phyloP scores from a whole-genome alignment of 2,888 invertebrate species.

The Amphipyra tragopoginis region DNA sequence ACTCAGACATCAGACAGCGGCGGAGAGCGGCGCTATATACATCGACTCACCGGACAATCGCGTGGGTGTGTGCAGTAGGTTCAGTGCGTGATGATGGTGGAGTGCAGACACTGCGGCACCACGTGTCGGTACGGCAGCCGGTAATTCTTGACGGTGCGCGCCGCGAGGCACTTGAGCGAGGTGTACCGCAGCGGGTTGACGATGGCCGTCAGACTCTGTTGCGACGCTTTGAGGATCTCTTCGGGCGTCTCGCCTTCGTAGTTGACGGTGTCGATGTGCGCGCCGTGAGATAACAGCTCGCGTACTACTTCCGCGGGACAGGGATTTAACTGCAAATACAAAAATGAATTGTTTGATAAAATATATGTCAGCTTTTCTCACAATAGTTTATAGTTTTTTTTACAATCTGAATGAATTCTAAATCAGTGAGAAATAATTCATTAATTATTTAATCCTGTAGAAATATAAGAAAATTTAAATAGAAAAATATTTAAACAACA shows the following conservation, averaged over 20 bases:
- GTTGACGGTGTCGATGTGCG: conserved; percentile 96
- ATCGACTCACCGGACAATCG: neutral
- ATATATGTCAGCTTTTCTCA: neutral
- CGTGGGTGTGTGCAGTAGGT: neutral
- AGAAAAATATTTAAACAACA: no score
- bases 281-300: conserved; percentile 94
- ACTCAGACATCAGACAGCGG: neutral
- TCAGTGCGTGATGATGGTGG: conserved; percentile 85
- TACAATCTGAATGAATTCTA: no score
- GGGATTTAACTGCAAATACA: conserved; percentile 84
- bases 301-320: conserved; percentile 93
- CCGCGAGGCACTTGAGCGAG: conserved; percentile 96
- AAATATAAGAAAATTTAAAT: no score
- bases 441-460: no score
- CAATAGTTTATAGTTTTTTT: no score
- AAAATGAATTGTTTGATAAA: neutral
- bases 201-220: conserved; percentile 91
- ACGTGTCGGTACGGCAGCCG: conserved; percentile 91
- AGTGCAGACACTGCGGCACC: conserved; percentile 88
- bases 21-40: neutral
- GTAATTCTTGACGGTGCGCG: conserved; percentile 93
- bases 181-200: conserved; percentile 94
- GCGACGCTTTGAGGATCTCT: conserved; percentile 89
- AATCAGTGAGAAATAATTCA: no score
- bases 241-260: conserved; percentile 94